Evolutionary conservation across 2,113 vertebrate species (phyloP).

Genomic region (Chaetura pelagica): DNA sequence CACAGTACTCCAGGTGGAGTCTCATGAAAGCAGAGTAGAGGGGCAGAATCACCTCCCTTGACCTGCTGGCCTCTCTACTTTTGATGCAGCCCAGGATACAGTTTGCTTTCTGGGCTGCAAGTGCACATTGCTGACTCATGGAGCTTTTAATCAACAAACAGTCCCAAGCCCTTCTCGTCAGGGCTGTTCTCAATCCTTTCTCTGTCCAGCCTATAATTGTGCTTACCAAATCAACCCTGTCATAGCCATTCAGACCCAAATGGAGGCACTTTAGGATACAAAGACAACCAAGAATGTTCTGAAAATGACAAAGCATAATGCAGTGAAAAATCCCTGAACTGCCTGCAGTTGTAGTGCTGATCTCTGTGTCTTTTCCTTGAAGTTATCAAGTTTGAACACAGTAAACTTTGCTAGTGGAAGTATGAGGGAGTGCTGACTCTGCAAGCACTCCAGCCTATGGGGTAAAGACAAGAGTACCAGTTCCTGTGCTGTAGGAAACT

Average conservation of each 20-base stretch:
- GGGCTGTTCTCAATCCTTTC: too few species aligned
- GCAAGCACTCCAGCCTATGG: background rate
- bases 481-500: background rate
- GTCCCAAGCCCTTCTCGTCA: too few species aligned
- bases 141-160: too few species aligned
- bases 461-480: background rate
- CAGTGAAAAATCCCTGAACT: background rate
- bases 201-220: too few species aligned
- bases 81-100: too few species aligned
- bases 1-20: too few species aligned
- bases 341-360: background rate
- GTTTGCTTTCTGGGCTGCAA: too few species aligned
- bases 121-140: too few species aligned
- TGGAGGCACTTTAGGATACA: background rate
- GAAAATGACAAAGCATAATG: background rate
- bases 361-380: background rate
- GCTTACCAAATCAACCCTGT: background rate
- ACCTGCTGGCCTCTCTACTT: too few species aligned
- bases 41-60: too few species aligned
- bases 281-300: background rate
- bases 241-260: background rate
- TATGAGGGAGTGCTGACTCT: background rate
- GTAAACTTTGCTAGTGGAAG: background rate
- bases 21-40: too few species aligned
- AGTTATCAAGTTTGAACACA: background rate